Evolutionary conservation across 1,140 invertebrate species (phyloP).

Genomic region (Drosophila hydei): DNA sequence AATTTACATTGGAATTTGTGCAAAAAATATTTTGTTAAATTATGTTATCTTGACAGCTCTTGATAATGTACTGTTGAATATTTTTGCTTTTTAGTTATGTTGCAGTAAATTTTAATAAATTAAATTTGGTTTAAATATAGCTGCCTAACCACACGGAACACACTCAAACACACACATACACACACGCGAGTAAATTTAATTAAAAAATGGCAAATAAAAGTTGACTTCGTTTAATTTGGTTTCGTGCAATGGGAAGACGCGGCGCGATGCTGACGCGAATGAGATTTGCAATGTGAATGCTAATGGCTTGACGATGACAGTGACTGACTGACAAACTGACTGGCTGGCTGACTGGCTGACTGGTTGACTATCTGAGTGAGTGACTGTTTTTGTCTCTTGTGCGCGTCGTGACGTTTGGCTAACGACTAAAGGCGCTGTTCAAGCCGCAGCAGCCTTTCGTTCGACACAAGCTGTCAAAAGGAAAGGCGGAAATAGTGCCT

Average conservation of each 20-base stretch:
- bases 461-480: slow-evolving; percentile 65
- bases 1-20: background rate
- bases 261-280: slow-evolving; percentile 13
- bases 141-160: slow-evolving; percentile 21
- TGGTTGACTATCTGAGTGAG: slow-evolving; percentile 9
- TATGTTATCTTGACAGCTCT: background rate
- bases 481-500: slow-evolving; percentile 79
- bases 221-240: slow-evolving; percentile 77
- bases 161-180: slow-evolving; percentile 12
- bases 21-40: slow-evolving; percentile 3
- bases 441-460: slow-evolving; percentile 56
- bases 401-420: slow-evolving; percentile 59
- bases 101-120: slow-evolving; percentile 22
- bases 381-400: slow-evolving; percentile 23
- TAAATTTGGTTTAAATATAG: slow-evolving; percentile 57
- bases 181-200: slow-evolving; percentile 65
- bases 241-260: slow-evolving; percentile 48
- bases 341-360: slow-evolving; percentile 21
- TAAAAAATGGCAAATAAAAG: slow-evolving; percentile 74
- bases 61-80: background rate
- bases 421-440: slow-evolving; percentile 66
- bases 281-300: slow-evolving; percentile 25
- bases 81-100: background rate
- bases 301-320: slow-evolving; percentile 15
- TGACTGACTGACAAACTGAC: slow-evolving; percentile 3